Base-by-base conservation (phyloP, 2,113 vertebrate species). In the Brachypteracias leptosomus region DNA sequence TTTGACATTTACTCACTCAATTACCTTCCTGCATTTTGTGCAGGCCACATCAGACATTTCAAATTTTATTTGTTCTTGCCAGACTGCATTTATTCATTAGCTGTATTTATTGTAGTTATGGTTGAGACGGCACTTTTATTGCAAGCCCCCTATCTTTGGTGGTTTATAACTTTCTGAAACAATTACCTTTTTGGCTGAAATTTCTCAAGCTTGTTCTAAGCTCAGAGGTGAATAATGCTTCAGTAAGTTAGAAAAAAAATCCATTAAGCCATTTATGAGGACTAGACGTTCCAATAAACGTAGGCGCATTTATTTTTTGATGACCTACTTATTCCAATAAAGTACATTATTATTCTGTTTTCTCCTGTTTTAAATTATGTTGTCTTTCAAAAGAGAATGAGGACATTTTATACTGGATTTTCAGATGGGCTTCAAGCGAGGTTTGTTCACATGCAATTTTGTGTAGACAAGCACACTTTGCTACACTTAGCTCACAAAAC, bases 141-240 rank as follows among this genome's bases (percentile, higher is more conserved):
- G 90, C 96, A 95, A 96, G 47, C 58, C 59, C 71, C 86, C 96
- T 94, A 65, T 97, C 96, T 97, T 97, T 89, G 96, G 73, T 97
- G 96, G 97, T 97, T 97, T 97, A 94, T 97, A 97, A 95, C 87
- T 98, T 97, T 98, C 92, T 95, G 77, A 97, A 96, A 87, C 96
- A 97, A 98, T 98, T 97, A 93, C 91, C 81, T 96, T 95, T 97
- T 97, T 94, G 85, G 95, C 95, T 97, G 95, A 96, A 97, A 97
- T 98, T 97, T 97, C 92, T 95, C 90, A 91, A 95, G 91, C 88
- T 94, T 95, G 81, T 95, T 97, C 85, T 96, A 94, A 97, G 57
- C 96, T 96, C 97, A 95, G 94, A 96, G 88, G 97, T 96, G 96
- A 97, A 97, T 97, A 91, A 96, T 95, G 92, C 96, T 98, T 96